These are phyloP conservation scores for Tachina fera DNA, from an alignment of 2,888 invertebrate genomes.

Conservation along the genomic window DNA sequence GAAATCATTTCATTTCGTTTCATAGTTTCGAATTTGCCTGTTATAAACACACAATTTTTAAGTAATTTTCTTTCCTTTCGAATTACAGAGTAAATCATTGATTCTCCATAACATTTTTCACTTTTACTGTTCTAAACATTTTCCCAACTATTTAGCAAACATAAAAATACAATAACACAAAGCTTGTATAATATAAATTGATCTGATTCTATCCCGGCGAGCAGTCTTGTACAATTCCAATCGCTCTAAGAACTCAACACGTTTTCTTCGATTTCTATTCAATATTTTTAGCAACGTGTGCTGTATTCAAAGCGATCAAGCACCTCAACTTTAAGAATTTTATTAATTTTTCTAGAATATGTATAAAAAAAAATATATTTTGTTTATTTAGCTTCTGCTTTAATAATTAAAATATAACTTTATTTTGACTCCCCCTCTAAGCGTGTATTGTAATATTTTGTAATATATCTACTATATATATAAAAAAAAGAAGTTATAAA, in stretches of 20 bases:
- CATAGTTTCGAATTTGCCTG: too few species aligned
- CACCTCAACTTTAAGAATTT: not conserved
- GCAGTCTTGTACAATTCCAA: conserved; percentile 82
- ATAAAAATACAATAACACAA: conserved; percentile 1
- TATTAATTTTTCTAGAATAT: not conserved
- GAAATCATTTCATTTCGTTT: too few species aligned
- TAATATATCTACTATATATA: too few species aligned
- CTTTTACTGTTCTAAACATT: not conserved
- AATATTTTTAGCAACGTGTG: conserved; percentile 52
- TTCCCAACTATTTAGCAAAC: not conserved
- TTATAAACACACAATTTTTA: too few species aligned
- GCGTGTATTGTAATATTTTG: conserved; percentile 33
- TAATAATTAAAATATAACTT: not conserved
- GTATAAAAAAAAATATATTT: not conserved
- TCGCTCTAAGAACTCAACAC: conserved; percentile 74
- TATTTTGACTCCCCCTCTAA: not conserved
- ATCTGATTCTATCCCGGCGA: conserved; percentile 81
- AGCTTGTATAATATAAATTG: conserved; percentile 62
- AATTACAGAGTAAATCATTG: too few species aligned
- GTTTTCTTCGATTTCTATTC: conserved; percentile 17
- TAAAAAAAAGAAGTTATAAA: not conserved
- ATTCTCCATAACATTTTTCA: not conserved
- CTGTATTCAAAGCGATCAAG: conserved; percentile 79
- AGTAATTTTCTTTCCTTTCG: too few species aligned
- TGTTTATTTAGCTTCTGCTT: not conserved